phyloP scores from a whole-genome alignment of 2,888 invertebrate genomes.

The Bibio marci region DNA sequence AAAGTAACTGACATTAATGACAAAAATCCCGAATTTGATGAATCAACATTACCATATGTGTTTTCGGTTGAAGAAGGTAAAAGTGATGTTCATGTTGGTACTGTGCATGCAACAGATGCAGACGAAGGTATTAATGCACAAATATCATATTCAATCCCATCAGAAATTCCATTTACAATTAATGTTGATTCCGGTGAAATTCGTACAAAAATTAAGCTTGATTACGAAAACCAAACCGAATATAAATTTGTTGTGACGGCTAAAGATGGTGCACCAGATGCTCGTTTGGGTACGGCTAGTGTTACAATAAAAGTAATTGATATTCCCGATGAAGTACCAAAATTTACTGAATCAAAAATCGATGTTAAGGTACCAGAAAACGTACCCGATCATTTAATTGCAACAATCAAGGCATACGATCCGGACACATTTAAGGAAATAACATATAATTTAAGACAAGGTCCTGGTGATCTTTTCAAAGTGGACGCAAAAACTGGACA shows the following conservation, averaged over 20 bases:
- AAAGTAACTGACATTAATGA: slow-evolving; percentile 85
- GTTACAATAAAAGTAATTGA: slow-evolving; percentile 68
- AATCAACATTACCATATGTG: slow-evolving; percentile 49
- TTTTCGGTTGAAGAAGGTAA: slow-evolving; percentile 66
- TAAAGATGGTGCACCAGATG: slow-evolving; percentile 71
- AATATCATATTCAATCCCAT: slow-evolving; percentile 62
- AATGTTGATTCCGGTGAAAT: slow-evolving; percentile 67
- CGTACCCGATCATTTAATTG: slow-evolving; percentile 55
- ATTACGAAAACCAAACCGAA: slow-evolving; percentile 69
- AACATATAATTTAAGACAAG: slow-evolving; percentile 68
- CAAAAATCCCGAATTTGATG: slow-evolving; percentile 78
- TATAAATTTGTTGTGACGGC: slow-evolving; percentile 68
- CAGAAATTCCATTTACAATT: slow-evolving; percentile 60
- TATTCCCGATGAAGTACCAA: slow-evolving; percentile 60
- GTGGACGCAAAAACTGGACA: slow-evolving; percentile 67
- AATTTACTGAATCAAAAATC: slow-evolving; percentile 54
- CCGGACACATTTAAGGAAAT: slow-evolving; percentile 66
- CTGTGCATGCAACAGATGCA: slow-evolving; percentile 68
- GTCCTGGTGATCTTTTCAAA: slow-evolving; percentile 63
- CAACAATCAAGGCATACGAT: slow-evolving; percentile 70
- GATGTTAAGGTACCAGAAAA: slow-evolving; percentile 76
- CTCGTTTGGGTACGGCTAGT: slow-evolving; percentile 70
- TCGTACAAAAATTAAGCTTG: slow-evolving; percentile 51
- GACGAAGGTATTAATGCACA: slow-evolving; percentile 74
- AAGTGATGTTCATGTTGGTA: slow-evolving; percentile 45